Conservation (phyloP, 1,140 invertebrate species). For the Apis dorsata region DNA sequence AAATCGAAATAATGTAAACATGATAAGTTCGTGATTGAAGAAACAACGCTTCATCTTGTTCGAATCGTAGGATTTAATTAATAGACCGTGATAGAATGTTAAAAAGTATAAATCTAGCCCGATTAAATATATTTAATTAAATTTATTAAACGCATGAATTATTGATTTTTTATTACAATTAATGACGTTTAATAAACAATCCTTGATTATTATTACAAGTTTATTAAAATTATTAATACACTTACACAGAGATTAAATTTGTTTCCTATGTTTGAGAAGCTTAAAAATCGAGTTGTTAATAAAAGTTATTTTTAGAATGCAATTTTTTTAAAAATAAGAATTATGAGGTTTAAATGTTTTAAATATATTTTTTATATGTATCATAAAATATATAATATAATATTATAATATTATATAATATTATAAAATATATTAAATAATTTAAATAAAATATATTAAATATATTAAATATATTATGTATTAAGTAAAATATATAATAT, state of each 20-base stretch:
- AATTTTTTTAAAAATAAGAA: too few species aligned
- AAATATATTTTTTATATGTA: too few species aligned
- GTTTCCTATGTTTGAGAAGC: neutral
- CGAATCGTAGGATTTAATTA: neutral
- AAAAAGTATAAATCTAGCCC: neutral
- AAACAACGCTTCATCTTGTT: neutral
- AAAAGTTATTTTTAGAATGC: too few species aligned
- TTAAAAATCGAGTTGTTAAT: too few species aligned
- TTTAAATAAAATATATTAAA: too few species aligned
- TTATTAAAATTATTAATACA: neutral
- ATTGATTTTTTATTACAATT: neutral
- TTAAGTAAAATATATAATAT: too few species aligned
- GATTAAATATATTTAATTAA: neutral
- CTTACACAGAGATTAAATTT: neutral
- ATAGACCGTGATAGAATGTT: neutral
- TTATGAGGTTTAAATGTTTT: too few species aligned
- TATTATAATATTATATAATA: too few species aligned
- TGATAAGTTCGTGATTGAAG: neutral
- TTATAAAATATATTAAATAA: too few species aligned
- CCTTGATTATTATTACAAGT: too few species aligned
- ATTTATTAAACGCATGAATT: neutral
- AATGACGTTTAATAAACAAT: neutral
- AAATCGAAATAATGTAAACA: neutral
- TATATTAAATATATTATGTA: too few species aligned
- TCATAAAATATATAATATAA: too few species aligned